phyloP scores from a whole-genome alignment of 2,888 invertebrate species.

The Sinhomidia bicolor region DNA sequence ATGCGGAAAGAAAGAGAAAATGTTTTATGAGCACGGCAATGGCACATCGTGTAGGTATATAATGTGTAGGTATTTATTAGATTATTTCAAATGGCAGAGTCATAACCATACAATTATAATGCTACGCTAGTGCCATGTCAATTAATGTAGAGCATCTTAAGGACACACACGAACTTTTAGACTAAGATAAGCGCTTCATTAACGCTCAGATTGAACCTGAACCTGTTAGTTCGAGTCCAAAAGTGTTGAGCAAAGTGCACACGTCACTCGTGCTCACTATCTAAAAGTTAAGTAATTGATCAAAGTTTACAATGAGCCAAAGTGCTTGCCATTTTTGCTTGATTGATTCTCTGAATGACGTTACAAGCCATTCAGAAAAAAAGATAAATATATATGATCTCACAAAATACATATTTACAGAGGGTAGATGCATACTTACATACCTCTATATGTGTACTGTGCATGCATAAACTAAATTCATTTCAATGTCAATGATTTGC shows the following conservation, averaged over 20 bases:
- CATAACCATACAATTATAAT: background rate
- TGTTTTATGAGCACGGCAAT: slow-evolving; percentile 24
- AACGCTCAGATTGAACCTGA: background rate
- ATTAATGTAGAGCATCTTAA: slow-evolving; percentile 21
- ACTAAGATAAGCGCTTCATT: background rate
- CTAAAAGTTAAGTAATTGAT: background rate
- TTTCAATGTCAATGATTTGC: slow-evolving; percentile 49
- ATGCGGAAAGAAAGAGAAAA: background rate
- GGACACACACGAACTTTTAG: slow-evolving; percentile 30
- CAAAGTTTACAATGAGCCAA: background rate
- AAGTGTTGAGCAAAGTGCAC: background rate
- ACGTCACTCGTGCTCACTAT: too few species aligned
- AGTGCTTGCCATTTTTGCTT: background rate
- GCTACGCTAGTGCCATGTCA: background rate
- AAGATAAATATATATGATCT: background rate
- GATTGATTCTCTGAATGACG: slow-evolving; percentile 33
- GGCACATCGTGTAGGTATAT: background rate
- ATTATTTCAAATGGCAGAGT: too few species aligned
- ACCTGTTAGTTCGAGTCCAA: background rate
- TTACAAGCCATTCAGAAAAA: background rate
- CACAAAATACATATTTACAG: background rate
- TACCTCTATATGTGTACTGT: background rate
- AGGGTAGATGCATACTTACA: background rate
- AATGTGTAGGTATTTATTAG: too few species aligned
- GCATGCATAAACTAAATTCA: background rate